Base-by-base conservation (phyloP, 2,888 invertebrate species). In the Polylopha cassiicola region DNA sequence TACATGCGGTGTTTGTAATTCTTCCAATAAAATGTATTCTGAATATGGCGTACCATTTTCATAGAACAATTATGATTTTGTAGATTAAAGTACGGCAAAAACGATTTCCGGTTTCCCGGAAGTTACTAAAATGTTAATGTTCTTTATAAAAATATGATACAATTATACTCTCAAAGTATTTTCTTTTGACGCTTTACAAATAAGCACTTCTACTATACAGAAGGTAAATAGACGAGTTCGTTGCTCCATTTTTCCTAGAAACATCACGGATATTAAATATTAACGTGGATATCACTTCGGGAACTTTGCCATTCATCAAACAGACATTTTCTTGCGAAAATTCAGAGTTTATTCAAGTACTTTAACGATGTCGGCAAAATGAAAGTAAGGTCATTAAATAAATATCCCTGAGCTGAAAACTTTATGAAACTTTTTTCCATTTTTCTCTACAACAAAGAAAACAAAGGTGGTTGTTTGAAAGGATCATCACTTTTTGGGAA, bases 371-470 rank as follows among this genome's bases (percentile, higher is more conserved):
- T 50, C 41, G 41, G 24, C 18, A 33, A 48, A 48, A 46, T 45
- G 47, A 55, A 55, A 61, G 59, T 53, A 53, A 51, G 58, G 53
- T 63, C 66, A 66, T 72, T 69, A 68, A 64, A 66, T 67, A 71
- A 73, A 71, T 67, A 71, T 60, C 53, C 47, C 44, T 50, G 39
- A 47, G 48, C 44, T 50, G 50, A 43, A 52, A 69, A 69, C 59
- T 66, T 62, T 47, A 50, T 30, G 37, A 47, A 62, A 65, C 50
- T 62, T 63, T 50, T 37, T 47, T 38, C 38, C 10, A 56, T 55
- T 63, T 58, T 57, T 47, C 31, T 52, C 47, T 46, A 51, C 54
- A 56, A 61, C 54, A 55, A 58, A 54, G 51, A 52, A 58, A 56
- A 57, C 53, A 60, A 58, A 51, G 54, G 53, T 42, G 43, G 43